A percentile compares a stretch with the other conserved stretches of the same genome.
Evolutionary conservation across 1,140 invertebrate genomes (phyloP).

Genomic region (Scaptodrosophila lebanonensis): DNA sequence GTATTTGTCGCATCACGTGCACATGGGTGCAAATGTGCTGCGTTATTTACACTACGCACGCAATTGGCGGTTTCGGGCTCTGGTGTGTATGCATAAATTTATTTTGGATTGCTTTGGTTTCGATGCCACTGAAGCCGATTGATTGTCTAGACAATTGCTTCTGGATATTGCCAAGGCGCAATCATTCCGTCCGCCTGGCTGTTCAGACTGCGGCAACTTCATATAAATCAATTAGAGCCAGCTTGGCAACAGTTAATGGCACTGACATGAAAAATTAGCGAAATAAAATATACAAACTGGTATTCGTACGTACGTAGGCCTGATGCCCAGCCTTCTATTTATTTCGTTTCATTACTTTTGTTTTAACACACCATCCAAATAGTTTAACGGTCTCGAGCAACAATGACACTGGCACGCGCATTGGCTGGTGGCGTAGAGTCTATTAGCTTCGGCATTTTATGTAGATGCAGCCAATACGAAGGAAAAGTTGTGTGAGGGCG

Average conservation of each 20-base stretch:
- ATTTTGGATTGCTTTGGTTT: constrained; percentile 3
- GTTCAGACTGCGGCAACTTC: constrained; percentile 54
- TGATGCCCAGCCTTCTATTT: too few relatives aligned
- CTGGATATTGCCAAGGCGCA: too few relatives aligned
- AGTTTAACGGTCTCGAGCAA: constrained; percentile 14
- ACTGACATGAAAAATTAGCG: constrained; percentile 64
- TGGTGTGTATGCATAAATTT: constrained; percentile 66
- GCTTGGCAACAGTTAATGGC: constrained; percentile 38
- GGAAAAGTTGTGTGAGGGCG: constrained; percentile 31
- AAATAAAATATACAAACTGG: constrained; percentile 67
- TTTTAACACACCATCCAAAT: constrained; percentile 13
- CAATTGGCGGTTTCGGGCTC: too few relatives aligned
- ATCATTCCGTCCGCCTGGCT: too few relatives aligned
- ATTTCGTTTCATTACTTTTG: constrained; percentile 30
- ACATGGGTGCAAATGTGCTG: constrained; percentile 49
- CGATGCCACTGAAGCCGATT: constrained; percentile 34
- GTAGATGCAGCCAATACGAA: background rate
- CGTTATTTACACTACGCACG: constrained; percentile 67
- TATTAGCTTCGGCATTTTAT: background rate
- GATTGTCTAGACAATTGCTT: constrained; percentile 63
- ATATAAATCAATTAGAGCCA: constrained; percentile 69
- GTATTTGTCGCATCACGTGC: constrained; percentile 74
- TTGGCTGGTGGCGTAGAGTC: too few relatives aligned
- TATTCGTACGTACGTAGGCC: too few relatives aligned
- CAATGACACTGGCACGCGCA: constrained; percentile 37